A percentile compares a stretch with the other conserved stretches of the same genome.
Conservation (phyloP, 2,113 vertebrate genomes). For the Anguilla japonica region DNA sequence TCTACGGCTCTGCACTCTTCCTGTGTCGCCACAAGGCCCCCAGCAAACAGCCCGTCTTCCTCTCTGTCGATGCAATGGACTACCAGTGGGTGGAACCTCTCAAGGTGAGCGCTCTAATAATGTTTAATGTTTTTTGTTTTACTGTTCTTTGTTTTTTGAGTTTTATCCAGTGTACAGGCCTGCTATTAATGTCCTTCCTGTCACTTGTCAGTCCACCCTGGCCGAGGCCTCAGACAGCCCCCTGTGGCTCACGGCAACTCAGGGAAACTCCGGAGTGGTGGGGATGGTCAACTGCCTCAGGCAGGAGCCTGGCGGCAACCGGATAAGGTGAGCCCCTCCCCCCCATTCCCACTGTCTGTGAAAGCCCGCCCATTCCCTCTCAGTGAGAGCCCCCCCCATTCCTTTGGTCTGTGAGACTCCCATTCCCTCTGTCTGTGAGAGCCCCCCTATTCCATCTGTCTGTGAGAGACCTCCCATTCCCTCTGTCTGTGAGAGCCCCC, state of each 20-base stretch:
- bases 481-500: too few species aligned
- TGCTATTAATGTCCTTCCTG: neutral
- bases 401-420: neutral
- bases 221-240: slow-evolving; percentile 67
- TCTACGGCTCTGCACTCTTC: slow-evolving; percentile 85
- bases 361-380: too few species aligned
- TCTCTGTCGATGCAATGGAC: slow-evolving; percentile 75
- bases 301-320: slow-evolving; percentile 81
- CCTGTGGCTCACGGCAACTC: slow-evolving; percentile 81
- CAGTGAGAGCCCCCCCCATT: neutral
- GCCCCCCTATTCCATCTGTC: neutral
- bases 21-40: slow-evolving; percentile 71
- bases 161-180: neutral
- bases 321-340: slow-evolving; percentile 75
- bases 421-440: too few species aligned
- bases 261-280: slow-evolving; percentile 80
- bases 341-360: neutral
- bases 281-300: slow-evolving; percentile 95
- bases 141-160: neutral
- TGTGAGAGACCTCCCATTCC: too few species aligned
- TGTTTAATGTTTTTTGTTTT: neutral
- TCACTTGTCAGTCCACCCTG: slow-evolving; percentile 58
- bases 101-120: slow-evolving; percentile 71
- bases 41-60: slow-evolving; percentile 63
- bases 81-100: slow-evolving; percentile 88